phyloP scores from a whole-genome alignment of 2,888 invertebrate genomes.

The Troides aeacus region DNA sequence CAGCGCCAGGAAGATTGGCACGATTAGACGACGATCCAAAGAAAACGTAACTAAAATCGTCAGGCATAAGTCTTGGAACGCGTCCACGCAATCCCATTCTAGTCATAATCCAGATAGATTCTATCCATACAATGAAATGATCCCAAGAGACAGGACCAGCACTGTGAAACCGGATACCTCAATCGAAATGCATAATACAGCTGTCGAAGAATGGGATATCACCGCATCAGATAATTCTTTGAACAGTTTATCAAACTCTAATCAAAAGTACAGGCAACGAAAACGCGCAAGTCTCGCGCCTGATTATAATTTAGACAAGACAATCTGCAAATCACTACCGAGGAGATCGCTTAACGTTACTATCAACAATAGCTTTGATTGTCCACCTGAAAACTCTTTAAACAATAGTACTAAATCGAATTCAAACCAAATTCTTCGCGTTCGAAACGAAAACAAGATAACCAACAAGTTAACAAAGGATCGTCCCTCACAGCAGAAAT shows the following conservation, averaged over 20 bases:
- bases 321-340: conserved; percentile 55
- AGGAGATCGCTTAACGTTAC: conserved; percentile 63
- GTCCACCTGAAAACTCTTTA: conserved; percentile 56
- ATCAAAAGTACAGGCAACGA: conserved; percentile 59
- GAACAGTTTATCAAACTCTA: conserved; percentile 50
- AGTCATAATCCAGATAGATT: conserved; percentile 67
- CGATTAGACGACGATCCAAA: conserved; percentile 85
- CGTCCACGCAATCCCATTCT: conserved; percentile 66
- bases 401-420: conserved; percentile 46
- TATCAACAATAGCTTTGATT: conserved; percentile 52
- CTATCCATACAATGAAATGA: conserved; percentile 77
- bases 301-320: conserved; percentile 58
- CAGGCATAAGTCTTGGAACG: conserved; percentile 84
- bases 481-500: conserved; percentile 65
- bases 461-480: conserved; percentile 44
- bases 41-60: conserved; percentile 80
- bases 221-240: conserved; percentile 55
- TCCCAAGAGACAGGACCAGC: conserved; percentile 66
- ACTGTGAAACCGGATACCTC: conserved; percentile 54
- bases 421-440: conserved; percentile 46
- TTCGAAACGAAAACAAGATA: conserved; percentile 52
- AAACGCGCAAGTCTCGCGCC: conserved; percentile 62
- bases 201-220: conserved; percentile 55
- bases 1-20: conserved; percentile 90
- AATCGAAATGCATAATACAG: conserved; percentile 41